Percentiles rank a stretch among this genome's conserved stretches.
Evolutionary conservation across 2,113 vertebrate species (phyloP).

Genomic region (Accipiter cooperii): DNA sequence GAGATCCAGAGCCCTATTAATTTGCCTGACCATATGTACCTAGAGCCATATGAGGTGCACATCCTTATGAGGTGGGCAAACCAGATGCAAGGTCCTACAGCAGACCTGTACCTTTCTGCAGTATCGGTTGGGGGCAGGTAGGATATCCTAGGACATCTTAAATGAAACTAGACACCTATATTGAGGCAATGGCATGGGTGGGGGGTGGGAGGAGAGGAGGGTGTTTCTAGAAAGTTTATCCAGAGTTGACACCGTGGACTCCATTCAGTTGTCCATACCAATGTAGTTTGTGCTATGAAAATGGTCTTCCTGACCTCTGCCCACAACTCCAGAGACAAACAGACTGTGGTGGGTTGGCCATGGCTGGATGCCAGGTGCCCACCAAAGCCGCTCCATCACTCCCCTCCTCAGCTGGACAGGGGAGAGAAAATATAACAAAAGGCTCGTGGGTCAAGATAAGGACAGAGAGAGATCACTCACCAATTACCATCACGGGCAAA

Average conservation of each 20-base stretch:
- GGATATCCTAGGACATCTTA: neutral
- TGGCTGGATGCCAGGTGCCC: neutral
- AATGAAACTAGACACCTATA: neutral
- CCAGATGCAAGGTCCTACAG: neutral
- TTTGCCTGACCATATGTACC: neutral
- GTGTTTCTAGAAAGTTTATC: neutral
- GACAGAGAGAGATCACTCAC: neutral
- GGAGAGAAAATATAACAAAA: neutral
- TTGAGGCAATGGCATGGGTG: neutral
- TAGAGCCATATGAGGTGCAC: neutral
- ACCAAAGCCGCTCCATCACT: neutral
- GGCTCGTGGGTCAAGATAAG: neutral
- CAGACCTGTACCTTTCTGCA: neutral
- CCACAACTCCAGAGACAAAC: neutral
- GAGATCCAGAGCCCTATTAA: neutral
- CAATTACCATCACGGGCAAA: neutral
- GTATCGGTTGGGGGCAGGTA: neutral
- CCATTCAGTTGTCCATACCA: neutral
- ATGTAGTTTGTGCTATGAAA: neutral
- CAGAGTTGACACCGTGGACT: neutral
- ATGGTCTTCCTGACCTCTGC: neutral
- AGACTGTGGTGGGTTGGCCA: neutral
- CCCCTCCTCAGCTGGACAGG: neutral
- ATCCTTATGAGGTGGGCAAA: neutral
- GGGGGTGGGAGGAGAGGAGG: neutral